Conservation (phyloP, 2,113 vertebrate species). For the Myrmecobius fasciatus region DNA sequence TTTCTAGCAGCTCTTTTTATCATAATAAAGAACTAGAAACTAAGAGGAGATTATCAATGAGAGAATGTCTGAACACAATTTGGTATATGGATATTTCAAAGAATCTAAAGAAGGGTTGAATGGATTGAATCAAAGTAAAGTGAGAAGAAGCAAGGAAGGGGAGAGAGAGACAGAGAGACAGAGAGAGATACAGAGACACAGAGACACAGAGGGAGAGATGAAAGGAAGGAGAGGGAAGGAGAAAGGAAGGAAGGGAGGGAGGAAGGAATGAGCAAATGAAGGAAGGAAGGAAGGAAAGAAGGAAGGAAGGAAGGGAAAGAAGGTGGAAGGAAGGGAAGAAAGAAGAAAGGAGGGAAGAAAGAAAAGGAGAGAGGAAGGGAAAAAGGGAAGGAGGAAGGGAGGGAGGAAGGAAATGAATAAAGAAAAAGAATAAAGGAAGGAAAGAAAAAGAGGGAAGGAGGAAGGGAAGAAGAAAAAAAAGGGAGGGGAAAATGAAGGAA, state of each 20-base stretch:
- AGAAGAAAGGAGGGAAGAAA: too few species aligned
- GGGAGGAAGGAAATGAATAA: too few species aligned
- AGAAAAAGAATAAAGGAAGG: too few species aligned
- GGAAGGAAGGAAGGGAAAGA: not conserved
- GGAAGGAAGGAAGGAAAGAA: not conserved
- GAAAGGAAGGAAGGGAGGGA: not conserved
- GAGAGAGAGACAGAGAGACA: not conserved
- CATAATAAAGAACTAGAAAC: not conserved
- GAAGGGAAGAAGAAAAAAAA: not conserved
- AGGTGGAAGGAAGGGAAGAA: not conserved
- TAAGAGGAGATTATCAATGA: not conserved
- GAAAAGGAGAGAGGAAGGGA: too few species aligned
- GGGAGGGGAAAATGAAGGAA: rapidly evolving
- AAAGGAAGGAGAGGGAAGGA: not conserved
- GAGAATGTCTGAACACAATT: not conserved
- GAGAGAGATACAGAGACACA: too few species aligned
- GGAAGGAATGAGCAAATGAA: not conserved
- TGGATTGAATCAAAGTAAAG: too few species aligned
- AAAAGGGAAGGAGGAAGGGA: too few species aligned
- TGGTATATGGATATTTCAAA: not conserved
- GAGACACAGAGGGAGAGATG: conserved; percentile 22
- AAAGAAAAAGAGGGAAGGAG: not conserved
- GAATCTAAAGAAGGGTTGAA: too few species aligned
- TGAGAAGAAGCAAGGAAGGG: too few species aligned
- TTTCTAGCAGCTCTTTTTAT: not conserved